phyloP scores from a whole-genome alignment of 2,888 invertebrate genomes.

The Acronicta psi region DNA sequence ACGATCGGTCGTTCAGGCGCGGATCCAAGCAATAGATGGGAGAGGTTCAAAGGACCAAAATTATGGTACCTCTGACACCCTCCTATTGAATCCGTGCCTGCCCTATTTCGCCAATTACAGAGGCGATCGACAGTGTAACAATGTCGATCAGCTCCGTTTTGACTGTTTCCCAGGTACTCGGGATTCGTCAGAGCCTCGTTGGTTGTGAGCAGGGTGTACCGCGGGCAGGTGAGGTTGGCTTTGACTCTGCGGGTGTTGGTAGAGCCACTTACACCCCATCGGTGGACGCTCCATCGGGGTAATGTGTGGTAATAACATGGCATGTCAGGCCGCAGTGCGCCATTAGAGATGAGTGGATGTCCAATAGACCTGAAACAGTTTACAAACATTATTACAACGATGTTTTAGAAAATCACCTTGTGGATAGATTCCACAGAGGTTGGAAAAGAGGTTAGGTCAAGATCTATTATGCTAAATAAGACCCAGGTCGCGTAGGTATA shows the following conservation, averaged over 20 bases:
- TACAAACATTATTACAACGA: too few relatives aligned
- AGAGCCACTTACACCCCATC: slow-evolving; percentile 42
- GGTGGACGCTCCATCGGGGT: not conserved
- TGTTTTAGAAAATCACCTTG: too few relatives aligned
- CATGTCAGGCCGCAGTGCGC: not conserved
- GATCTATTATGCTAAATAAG: too few relatives aligned
- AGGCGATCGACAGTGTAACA: too few relatives aligned
- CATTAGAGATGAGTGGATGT: too few relatives aligned
- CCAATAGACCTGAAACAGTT: too few relatives aligned
- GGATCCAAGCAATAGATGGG: not conserved
- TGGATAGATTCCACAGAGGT: too few relatives aligned
- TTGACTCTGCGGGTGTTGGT: slow-evolving; percentile 10
- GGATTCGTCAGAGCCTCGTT: slow-evolving; percentile 35
- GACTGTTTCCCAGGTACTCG: too few relatives aligned
- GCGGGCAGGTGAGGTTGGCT: slow-evolving; percentile 42
- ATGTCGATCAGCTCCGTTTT: too few relatives aligned
- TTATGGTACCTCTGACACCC: slow-evolving; percentile 33
- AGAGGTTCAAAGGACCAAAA: not conserved
- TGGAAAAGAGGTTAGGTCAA: too few relatives aligned
- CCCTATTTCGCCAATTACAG: slow-evolving; percentile 3
- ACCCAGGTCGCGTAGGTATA: too few relatives aligned
- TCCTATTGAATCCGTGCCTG: slow-evolving; percentile 3
- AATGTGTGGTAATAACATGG: not conserved
- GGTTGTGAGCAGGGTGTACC: slow-evolving; percentile 37
- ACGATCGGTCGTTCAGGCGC: not conserved